Conservation (phyloP, 2,797 vertebrate genomes). For the Acanthurus tractus region DNA sequence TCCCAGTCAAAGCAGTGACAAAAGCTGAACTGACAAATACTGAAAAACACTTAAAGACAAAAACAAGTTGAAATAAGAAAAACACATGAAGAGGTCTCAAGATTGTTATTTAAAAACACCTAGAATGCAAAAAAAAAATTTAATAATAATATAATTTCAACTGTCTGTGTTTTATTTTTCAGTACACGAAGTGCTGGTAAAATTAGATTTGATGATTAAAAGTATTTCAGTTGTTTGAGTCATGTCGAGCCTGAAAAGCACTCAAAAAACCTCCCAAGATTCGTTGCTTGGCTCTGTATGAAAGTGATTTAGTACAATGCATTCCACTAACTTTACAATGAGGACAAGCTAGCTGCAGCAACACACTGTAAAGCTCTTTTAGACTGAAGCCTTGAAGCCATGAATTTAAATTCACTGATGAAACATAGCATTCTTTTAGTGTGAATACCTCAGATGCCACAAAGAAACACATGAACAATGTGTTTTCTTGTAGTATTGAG, state of each 20-base stretch:
- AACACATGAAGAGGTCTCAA: too few species aligned
- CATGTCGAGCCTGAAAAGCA: constrained; percentile 9
- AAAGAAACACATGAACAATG: constrained; percentile 23
- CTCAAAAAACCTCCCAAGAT: constrained; percentile 30
- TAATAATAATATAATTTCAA: too few species aligned
- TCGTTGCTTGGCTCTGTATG: constrained; percentile 22
- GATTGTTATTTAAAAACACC: too few species aligned
- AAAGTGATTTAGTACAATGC: constrained; percentile 45
- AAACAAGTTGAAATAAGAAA: too few species aligned
- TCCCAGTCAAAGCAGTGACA: too few species aligned
- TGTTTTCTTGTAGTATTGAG: constrained; percentile 8
- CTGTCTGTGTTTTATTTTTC: too few species aligned
- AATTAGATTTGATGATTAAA: not conserved
- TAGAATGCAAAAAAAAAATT: too few species aligned
- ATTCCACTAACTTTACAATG: constrained; percentile 52
- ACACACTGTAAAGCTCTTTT: constrained; percentile 28
- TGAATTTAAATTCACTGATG: constrained; percentile 50
- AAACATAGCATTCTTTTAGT: constrained; percentile 44
- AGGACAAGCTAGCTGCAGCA: constrained; percentile 18
- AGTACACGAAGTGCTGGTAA: not conserved
- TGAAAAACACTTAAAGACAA: too few species aligned
- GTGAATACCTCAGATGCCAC: constrained; percentile 13
- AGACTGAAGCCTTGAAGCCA: constrained; percentile 43
- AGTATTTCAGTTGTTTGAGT: constrained; percentile 15
- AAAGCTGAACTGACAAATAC: too few species aligned